Base-by-base conservation (phyloP, 1,140 invertebrate species). In the Drosophila serrata region DNA sequence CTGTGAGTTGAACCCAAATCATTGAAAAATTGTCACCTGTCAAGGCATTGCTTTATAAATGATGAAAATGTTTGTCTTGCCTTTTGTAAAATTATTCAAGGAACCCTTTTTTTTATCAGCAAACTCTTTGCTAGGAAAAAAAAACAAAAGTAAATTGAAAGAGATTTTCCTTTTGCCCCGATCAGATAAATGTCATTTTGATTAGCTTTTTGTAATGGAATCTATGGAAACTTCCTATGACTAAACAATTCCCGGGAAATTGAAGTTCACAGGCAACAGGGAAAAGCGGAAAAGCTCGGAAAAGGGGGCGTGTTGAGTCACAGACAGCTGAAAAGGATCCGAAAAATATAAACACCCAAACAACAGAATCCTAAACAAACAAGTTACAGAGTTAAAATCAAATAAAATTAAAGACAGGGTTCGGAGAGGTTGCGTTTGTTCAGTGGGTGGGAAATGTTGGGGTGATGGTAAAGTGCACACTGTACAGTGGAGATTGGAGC, bases 361-460 rank as follows among this genome's bases (percentile, higher is more conserved):
- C n/a, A 56, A 58, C 37, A 19, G 40, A 55, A 79, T 79, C 76
- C 76, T 79, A 78, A 78, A 79, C 67, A 79, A 79, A 79, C 77
- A 79, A 79, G 60, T 46, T 49, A 35, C 76, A 65, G 49, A 73
- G 75, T 53, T 53, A 79, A 79, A 79, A 79, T 79, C 75, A 79
- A 79, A 79, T 79, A 79, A 79, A 79, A 79, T 79, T 79, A 72
- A 79, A 79, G 68, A 79, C 65, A 19, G 60, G n/a, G 37, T 17
- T 42, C 8, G 24, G 29, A 33, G n/a, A 31, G 37, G 17, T 39
- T 60, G 61, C 19, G 37, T 17, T 29, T 42, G 61, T 40, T 19
- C 37, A 42, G 61, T 60, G 56, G 61, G 65, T 24, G 49, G 29
- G 42, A 33, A 33, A 24, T 40, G 42, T 12, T 13, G 59, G 24